Percentiles rank a stretch among this genome's conserved stretches.
These are phyloP conservation scores for Carlito syrichta DNA, from an alignment of 2,113 vertebrate species.

Conservation along the genomic window DNA sequence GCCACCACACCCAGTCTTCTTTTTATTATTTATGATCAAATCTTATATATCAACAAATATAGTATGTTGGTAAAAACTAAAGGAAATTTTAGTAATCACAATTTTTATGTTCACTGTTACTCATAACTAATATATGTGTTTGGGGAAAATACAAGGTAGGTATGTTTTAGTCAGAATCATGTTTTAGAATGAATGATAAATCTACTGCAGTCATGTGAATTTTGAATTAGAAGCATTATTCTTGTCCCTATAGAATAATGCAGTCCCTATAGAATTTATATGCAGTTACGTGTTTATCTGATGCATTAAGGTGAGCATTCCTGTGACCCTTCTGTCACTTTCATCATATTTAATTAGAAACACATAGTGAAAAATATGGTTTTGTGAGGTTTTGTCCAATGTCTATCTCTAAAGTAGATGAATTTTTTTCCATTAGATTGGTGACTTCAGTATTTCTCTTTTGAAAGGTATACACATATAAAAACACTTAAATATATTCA, in stretches of 20 bases:
- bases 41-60: not conserved
- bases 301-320: not conserved
- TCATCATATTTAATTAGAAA: conserved; percentile 5
- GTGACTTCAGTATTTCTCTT: not conserved
- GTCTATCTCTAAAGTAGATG: not conserved
- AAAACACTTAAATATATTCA: not conserved
- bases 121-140: not conserved
- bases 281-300: not conserved
- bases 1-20: no score
- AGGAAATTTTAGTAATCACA: not conserved
- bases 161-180: not conserved
- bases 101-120: not conserved
- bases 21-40: conserved; percentile 29
- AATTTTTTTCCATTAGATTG: conserved; percentile 1
- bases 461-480: not conserved
- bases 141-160: not conserved
- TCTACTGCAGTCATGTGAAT: not conserved
- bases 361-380: not conserved
- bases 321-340: not conserved
- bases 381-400: not conserved
- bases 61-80: not conserved
- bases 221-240: conserved; percentile 26
- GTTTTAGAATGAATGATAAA: not conserved
- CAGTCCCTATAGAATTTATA: not conserved
- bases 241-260: not conserved